These are phyloP conservation scores for Athene noctua DNA, from an alignment of 2,113 vertebrate genomes.

Conservation along the genomic window DNA sequence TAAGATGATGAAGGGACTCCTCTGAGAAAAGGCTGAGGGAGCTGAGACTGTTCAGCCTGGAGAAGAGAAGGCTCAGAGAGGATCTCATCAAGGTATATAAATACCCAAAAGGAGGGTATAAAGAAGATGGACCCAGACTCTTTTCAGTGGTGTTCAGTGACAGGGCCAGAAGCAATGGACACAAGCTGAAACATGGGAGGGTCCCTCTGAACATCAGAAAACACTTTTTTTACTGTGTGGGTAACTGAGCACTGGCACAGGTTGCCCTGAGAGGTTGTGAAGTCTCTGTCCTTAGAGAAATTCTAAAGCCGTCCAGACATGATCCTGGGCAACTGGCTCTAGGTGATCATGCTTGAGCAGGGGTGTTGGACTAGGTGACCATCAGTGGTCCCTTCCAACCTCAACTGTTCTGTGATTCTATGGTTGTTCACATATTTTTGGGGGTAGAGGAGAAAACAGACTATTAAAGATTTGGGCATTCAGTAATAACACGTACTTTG, in stretches of 20 bases:
- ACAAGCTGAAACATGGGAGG: no score
- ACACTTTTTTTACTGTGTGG: no score
- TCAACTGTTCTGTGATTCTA: neutral
- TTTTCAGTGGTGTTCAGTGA: no score
- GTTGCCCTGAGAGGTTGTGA: no score
- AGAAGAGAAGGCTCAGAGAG: no score
- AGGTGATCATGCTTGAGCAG: neutral
- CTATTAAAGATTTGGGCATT: neutral
- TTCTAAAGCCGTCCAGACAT: neutral
- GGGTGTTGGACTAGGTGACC: neutral
- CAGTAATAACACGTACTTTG: neutral
- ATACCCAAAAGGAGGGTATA: neutral
- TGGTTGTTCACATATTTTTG: neutral
- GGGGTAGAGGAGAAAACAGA: neutral
- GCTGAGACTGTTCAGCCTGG: no score
- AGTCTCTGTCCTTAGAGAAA: neutral
- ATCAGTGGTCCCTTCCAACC: neutral
- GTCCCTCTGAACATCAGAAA: no score
- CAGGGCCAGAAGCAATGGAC: no score
- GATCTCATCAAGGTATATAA: no score
- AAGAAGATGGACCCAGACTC: neutral
- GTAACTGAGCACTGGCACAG: no score
- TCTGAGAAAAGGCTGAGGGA: neutral
- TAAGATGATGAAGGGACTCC: neutral
- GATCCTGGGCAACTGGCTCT: neutral